These are phyloP conservation scores for Crotophaga sulcirostris DNA, from an alignment of 2,113 vertebrate species.

Conservation along the genomic window DNA sequence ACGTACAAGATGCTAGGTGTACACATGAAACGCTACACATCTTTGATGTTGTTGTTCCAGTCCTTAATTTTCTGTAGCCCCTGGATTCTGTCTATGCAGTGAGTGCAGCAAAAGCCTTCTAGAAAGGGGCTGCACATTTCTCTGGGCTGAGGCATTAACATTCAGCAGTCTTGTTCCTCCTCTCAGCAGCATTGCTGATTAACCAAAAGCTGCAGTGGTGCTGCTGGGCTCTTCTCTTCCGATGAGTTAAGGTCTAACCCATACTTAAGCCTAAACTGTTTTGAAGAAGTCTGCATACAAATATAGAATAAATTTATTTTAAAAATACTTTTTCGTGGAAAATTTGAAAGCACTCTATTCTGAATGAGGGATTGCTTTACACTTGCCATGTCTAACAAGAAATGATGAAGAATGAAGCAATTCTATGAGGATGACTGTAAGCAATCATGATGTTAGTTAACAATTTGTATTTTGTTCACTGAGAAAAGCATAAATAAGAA, in stretches of 20 bases:
- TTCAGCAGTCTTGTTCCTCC: neutral
- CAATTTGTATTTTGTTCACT: neutral
- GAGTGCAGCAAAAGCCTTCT: neutral
- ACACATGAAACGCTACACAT: fast-evolving
- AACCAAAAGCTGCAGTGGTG: fast-evolving
- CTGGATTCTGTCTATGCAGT: fast-evolving
- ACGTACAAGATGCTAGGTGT: fast-evolving
- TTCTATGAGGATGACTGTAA: neutral
- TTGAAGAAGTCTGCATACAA: neutral
- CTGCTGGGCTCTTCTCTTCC: neutral
- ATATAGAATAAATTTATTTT: neutral
- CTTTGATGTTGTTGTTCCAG: neutral
- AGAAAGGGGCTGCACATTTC: fast-evolving
- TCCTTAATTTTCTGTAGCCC: neutral
- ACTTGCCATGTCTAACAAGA: neutral
- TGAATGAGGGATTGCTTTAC: neutral
- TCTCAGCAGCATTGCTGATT: neutral
- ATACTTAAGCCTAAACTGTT: neutral
- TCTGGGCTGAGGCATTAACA: neutral
- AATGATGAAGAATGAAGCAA: neutral
- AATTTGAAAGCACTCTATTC: neutral
- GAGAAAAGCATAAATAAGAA: neutral
- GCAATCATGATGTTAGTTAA: neutral
- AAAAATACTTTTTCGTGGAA: neutral
- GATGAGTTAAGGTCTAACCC: neutral